Evolutionary conservation across 2,888 invertebrate species (phyloP), one percentile per base, ranked within the genome.

Genomic region (Erebia epiphron): DNA sequence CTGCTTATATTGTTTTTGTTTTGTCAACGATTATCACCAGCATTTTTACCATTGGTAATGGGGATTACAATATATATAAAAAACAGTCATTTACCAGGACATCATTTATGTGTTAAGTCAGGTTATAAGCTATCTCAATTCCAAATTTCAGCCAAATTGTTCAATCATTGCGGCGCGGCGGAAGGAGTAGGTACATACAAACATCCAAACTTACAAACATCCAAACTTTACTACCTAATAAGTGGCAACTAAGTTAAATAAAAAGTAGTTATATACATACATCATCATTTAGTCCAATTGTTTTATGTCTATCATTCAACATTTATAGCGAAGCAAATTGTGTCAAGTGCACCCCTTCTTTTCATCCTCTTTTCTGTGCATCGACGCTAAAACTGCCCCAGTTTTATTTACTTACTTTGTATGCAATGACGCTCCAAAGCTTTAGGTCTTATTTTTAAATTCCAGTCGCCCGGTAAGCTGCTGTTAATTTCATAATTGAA

Each of bases 401-500:
- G 13, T 49, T 21, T 21, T 5, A 16, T 61, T 18, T 61, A 7
- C 35, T 16, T 10, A n/a, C 14, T 21, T 62, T 62, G 21, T 9
- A 62, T 61, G 46, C 7, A 46, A 61, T 10, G 43, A 46, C 9
- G 61, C 46, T 61, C 10, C 5, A 14, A 14, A 35, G 4, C 46
- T 62, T 62, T 0, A 13, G 11, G 1, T 46, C 2, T 35, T 35
- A 35, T 35, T 10, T 13, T 13, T 2, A 43, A 61, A 18, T 18
- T 58, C 21, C 49, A 49, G 21, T 21, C 62, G 16, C 21, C 21
- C 14, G 18, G 35, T 52, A 18, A n/a, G 54, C 64, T 26, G 54
- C 16, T 57, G 35, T 70, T 73, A 73, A 75, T 73, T 69, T 50
- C 50, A 63, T 74, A 70, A 72, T 74, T 72, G 72, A 74, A 75